Evolutionary conservation across 30 jellyfish, hydroid and myxozoan genomes (phyloP).

Genomic region (Aurelia aurita complex sp. Pacific): DNA sequence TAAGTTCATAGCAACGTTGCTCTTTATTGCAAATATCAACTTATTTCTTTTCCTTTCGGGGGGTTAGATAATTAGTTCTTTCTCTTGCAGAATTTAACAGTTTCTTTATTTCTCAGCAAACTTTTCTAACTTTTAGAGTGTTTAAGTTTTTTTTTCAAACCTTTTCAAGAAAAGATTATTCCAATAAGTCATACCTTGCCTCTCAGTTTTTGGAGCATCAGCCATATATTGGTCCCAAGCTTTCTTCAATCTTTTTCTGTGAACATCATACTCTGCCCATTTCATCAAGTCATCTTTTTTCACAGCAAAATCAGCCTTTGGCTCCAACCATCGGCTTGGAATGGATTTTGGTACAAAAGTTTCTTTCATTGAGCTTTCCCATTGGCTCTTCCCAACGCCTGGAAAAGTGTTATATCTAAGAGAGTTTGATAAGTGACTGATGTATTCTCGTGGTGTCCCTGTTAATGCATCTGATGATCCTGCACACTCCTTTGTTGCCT

Average conservation of each 20-base stretch:
- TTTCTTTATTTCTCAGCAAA: neutral
- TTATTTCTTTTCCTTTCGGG: too few species aligned
- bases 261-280: constrained; percentile 83
- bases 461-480: neutral
- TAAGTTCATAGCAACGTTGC: too few species aligned
- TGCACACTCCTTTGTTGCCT: neutral
- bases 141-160: neutral
- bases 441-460: constrained; percentile 14
- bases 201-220: constrained; percentile 48
- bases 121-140: neutral
- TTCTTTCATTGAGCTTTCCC: constrained; percentile 60
- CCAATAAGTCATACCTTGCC: constrained; percentile 14
- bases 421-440: constrained; percentile 43
- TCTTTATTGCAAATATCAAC: too few species aligned
- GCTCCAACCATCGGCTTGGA: constrained; percentile 27
- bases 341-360: constrained; percentile 8
- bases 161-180: neutral
- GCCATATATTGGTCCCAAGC: constrained; percentile 69
- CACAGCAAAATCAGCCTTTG: constrained; percentile 11
- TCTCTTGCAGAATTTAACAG: too few species aligned
- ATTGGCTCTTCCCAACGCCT: constrained; percentile 56
- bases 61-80: too few species aligned
- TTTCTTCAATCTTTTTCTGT: constrained; percentile 70
- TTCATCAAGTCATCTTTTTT: constrained; percentile 66
- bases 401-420: constrained; percentile 73